Base-by-base conservation (phyloP, 2,797 vertebrate species). In the Sternarchorhynchus goeldii region DNA sequence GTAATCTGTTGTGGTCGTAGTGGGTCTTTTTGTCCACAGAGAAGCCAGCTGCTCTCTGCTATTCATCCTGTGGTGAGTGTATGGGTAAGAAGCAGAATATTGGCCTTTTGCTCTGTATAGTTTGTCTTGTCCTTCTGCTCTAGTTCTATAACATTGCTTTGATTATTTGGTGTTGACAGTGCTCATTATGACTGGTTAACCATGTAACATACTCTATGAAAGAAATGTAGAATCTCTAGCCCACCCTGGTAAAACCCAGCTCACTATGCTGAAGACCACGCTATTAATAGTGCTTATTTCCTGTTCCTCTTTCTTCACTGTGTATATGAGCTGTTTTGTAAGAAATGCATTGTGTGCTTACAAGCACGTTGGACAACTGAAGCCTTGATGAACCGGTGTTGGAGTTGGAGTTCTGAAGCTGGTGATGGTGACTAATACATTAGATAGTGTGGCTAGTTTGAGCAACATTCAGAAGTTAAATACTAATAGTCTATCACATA, bases 231-330 rank as follows among this genome's bases (percentile, higher is more conserved):
- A 53, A 20, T 66, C 65, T 5, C 16, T 55, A 65, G 53, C 25
- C 60, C 57, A 69, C 57, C 31, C 41, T 70, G 56, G 39, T 45
- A 50, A 60, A 41, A 59, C 32, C 29, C 64, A 55, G 55, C 12
- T 14, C 4, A 5, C 8, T 65, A 62, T 58, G 34, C 55, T 45
- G 29, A 16, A 67, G 12, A 34, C 4, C 6, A 12, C 0, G n/a
- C 84, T 85, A 83, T 79, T 79, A 81, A 76, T 83, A 85, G 81
- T 66, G 20, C 73, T 34, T 5, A 20, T 64, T 85, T 85, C 81
- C 84, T 83, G 64, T 82, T 81, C 69, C 73, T 77, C 32, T 36
- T 75, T 64, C 17, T 64, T 75, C 67, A 62, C 59, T 60, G n/a
- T 69, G 31, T 25, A 3, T 70, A 75, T 67, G 57, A 64, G 73